phyloP scores from a whole-genome alignment of 2,888 invertebrate species.

The Drosophila falleni region DNA sequence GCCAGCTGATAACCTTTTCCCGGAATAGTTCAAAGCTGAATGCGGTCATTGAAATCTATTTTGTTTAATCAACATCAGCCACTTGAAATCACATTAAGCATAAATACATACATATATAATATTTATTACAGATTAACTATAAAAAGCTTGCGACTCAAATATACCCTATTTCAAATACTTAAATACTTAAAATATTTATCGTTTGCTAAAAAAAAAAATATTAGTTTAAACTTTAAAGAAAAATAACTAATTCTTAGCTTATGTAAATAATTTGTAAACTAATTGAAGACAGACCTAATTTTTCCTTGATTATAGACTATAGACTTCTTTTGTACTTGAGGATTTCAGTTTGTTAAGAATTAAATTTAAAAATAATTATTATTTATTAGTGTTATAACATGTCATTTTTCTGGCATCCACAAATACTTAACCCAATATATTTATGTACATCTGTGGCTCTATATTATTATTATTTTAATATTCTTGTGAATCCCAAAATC shows the following conservation, averaged over 20 bases:
- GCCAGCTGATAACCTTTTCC: slow-evolving; percentile 63
- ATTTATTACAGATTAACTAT: slow-evolving; percentile 1
- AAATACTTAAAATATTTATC: background rate
- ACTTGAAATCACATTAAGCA: slow-evolving; percentile 26
- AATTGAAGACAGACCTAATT: too few species aligned
- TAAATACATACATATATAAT: slow-evolving; percentile 6
- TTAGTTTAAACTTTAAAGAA: too few species aligned
- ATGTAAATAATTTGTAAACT: too few species aligned
- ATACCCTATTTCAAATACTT: background rate
- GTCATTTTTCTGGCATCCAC: too few species aligned
- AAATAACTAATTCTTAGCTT: too few species aligned
- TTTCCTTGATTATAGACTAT: too few species aligned
- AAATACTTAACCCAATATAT: background rate
- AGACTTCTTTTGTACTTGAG: too few species aligned
- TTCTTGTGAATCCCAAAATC: background rate
- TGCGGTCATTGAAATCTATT: slow-evolving; percentile 51
- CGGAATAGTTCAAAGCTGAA: slow-evolving; percentile 68
- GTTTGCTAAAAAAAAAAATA: too few species aligned
- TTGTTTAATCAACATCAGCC: slow-evolving; percentile 25
- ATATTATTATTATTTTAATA: background rate
- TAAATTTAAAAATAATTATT: too few species aligned
- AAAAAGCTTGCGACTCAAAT: background rate
- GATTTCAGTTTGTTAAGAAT: too few species aligned
- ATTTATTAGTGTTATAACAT: too few species aligned
- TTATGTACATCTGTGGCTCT: background rate